These are phyloP conservation scores for Diloba caeruleocephala DNA, from an alignment of 2,888 invertebrate species.

Conservation along the genomic window DNA sequence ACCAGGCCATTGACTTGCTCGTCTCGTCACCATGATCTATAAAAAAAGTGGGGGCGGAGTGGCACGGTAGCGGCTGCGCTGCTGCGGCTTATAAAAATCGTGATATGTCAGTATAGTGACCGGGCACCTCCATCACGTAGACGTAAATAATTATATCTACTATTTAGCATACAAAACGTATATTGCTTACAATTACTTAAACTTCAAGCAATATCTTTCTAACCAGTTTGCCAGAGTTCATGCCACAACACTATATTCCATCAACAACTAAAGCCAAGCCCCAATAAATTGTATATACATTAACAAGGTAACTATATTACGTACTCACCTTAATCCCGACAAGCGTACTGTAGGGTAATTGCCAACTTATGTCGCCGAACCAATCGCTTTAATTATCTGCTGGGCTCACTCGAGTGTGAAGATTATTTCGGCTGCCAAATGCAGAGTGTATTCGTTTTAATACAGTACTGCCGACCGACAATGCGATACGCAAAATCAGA, in stretches of 20 bases:
- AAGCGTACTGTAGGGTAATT: slow-evolving; percentile 74
- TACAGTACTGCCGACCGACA: slow-evolving; percentile 66
- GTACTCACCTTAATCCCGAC: slow-evolving; percentile 68
- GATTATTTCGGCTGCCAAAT: slow-evolving; percentile 82
- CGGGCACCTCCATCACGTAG: no score
- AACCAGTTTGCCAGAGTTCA: neutral
- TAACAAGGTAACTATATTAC: slow-evolving; percentile 35
- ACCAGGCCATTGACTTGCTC: no score
- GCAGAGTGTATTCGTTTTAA: slow-evolving; percentile 66
- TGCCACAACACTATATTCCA: slow-evolving; percentile 5
- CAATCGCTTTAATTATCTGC: slow-evolving; percentile 78
- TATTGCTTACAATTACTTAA: no score
- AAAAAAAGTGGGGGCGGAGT: no score
- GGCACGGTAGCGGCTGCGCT: no score
- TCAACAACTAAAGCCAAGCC: slow-evolving; percentile 14
- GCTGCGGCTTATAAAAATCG: no score
- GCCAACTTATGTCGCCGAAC: slow-evolving; percentile 81
- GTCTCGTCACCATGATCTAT: no score
- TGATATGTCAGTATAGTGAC: no score
- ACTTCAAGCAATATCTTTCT: no score
- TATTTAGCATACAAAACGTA: no score
- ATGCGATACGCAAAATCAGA: slow-evolving; percentile 80
- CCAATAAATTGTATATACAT: slow-evolving; percentile 1
- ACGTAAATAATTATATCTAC: no score
- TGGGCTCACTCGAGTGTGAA: slow-evolving; percentile 73